Base-by-base conservation (phyloP, 2,797 vertebrate species). In the Crocidura indochinensis region DNA sequence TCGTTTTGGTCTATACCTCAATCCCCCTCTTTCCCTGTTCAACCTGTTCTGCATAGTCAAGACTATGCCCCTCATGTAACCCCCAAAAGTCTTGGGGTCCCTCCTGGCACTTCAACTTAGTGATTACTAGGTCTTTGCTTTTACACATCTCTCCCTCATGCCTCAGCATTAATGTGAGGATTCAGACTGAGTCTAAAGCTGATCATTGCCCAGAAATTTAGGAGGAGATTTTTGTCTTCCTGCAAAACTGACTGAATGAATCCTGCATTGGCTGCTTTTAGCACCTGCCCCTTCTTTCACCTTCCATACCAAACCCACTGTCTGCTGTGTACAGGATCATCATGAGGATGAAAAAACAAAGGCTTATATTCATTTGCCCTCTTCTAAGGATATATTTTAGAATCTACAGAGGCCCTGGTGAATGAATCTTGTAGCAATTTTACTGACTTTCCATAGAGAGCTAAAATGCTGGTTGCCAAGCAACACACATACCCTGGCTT, bases 391-490 rank as follows among this genome's bases (percentile, higher is more conserved):
- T 29, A 60, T 60, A 72, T 90, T 93, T 95, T 81, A 81, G 56
- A 76, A 56, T 82, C 84, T 88, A 19, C 81, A 51, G 53, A 62
- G 71, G 64, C 38, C 76, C 9, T 3, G 4, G 10, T 46, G 73
- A 83, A 62, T 91, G 31, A 14, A 17, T 22, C 94, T 91, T 80
- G 77, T 26, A 73, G n/a, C 86, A 27, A 74, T 82, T 93, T 94
- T 79, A 65, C n/a, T 27, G 85, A 22, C 75, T 84, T 47, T 95
- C 65, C 8, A 38, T 44, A 88, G 26, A 38, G 27, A 95, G 44
- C 53, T 76, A 78, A 94, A 95, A 65, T 17, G 15, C 47, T 22
- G 22, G 87, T 89, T 95, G 84, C 88, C 87, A 93, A 88, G 74
- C 73, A 60, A n/a, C 49, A 0, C 2, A 20, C 73, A 79, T 64